These are phyloP conservation scores for Alligator mississippiensis DNA, from an alignment of 2,113 vertebrate species.

Conservation along the genomic window DNA sequence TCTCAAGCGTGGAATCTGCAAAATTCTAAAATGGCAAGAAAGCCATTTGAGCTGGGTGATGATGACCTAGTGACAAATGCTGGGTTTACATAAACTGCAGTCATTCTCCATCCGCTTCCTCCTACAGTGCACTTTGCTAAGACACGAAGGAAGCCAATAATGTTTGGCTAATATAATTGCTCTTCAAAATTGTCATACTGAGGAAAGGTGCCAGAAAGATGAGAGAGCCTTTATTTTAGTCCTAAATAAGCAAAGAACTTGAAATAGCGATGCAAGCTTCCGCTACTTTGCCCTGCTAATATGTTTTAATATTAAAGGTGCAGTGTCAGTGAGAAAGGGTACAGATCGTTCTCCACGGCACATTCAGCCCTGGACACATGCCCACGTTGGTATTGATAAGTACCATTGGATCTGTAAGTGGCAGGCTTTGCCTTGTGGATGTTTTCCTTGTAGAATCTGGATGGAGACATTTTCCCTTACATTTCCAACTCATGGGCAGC, in stretches of 20 bases:
- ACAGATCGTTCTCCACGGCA: rapidly evolving
- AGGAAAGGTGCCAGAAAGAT: neutral
- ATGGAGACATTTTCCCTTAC: neutral
- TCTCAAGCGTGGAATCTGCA: slow-evolving; percentile 61
- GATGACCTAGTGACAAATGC: slow-evolving; percentile 36
- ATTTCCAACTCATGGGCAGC: rapidly evolving
- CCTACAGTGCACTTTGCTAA: slow-evolving; percentile 9
- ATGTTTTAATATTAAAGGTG: neutral
- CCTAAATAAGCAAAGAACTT: neutral
- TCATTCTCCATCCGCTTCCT: slow-evolving; percentile 3
- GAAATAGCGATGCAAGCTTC: rapidly evolving
- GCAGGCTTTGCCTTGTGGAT: neutral
- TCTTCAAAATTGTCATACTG: neutral
- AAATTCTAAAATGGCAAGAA: slow-evolving; percentile 1
- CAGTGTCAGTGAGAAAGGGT: neutral
- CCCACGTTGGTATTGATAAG: neutral
- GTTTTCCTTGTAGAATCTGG: neutral
- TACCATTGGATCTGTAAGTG: neutral
- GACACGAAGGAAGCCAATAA: slow-evolving; percentile 56
- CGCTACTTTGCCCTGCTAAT: rapidly evolving
- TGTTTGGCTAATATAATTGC: neutral
- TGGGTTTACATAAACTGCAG: slow-evolving; percentile 36
- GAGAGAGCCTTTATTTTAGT: neutral
- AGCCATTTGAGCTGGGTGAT: slow-evolving; percentile 28
- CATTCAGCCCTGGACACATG: neutral